A percentile compares a stretch with the other conserved stretches of the same genome.
Conservation (phyloP, 1,140 invertebrate genomes). For the Philaenus spumarius region DNA sequence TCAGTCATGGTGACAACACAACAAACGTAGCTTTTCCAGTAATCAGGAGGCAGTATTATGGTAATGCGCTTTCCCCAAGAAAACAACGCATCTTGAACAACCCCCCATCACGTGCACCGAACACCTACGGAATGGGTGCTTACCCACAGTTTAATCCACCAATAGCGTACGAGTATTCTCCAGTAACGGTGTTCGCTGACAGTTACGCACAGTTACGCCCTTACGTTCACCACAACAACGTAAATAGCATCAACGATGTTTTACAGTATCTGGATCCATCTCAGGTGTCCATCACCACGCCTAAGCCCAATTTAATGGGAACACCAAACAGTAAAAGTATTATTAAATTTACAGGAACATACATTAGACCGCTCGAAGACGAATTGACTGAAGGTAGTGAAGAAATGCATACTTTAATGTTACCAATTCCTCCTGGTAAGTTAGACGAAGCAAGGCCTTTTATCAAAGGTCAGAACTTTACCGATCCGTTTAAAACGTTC, state of each 20-base stretch:
- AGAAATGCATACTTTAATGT: not conserved
- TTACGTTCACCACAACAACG: not conserved
- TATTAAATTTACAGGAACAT: conserved; percentile 1
- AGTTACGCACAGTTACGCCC: conserved; percentile 5
- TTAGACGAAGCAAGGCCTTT: not conserved
- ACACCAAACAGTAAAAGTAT: not conserved
- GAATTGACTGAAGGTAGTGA: not conserved
- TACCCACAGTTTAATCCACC: not conserved
- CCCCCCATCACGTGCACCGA: too few relatives aligned
- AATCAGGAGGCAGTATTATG: too few relatives aligned
- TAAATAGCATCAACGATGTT: not conserved
- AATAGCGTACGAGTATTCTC: not conserved
- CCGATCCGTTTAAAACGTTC: conserved; percentile 4
- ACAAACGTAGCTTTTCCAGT: too few relatives aligned
- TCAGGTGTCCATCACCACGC: not conserved
- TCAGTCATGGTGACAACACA: too few relatives aligned
- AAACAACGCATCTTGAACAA: too few relatives aligned
- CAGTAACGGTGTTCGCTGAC: not conserved
- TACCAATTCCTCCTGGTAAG: not conserved
- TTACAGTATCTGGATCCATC: not conserved
- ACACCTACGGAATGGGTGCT: too few relatives aligned
- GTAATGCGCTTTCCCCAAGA: too few relatives aligned
- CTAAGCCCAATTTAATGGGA: not conserved
- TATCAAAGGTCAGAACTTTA: conserved; percentile 1
- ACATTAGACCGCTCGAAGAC: not conserved